These are phyloP conservation scores for Nemapogon koenigi DNA, from an alignment of 2,888 invertebrate species.

Conservation along the genomic window DNA sequence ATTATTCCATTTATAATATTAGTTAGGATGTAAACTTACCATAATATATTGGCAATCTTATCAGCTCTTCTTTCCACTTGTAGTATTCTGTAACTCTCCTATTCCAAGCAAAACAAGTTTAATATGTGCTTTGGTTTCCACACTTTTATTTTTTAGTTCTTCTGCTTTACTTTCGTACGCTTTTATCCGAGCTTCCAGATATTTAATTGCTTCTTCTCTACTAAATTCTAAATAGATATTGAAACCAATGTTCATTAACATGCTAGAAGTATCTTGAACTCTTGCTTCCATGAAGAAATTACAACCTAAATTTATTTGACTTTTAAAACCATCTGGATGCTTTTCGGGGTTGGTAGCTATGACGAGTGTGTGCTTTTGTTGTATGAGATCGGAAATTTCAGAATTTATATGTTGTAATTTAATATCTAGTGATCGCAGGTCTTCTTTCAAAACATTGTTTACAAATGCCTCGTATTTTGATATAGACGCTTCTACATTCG, in stretches of 20 bases:
- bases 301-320: slow-evolving; percentile 79
- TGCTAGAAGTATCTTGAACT: slow-evolving; percentile 68
- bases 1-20: too few relatives aligned
- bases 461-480: slow-evolving; percentile 72
- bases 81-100: slow-evolving; percentile 55
- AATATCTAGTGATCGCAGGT: slow-evolving; percentile 67
- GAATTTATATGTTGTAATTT: slow-evolving; percentile 68
- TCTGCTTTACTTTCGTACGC: slow-evolving; percentile 68
- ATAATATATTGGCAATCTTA: too few relatives aligned
- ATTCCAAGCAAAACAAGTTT: slow-evolving; percentile 77
- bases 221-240: slow-evolving; percentile 78
- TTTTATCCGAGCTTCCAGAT: slow-evolving; percentile 73
- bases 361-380: slow-evolving; percentile 74
- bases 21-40: too few relatives aligned
- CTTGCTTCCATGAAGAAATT: slow-evolving; percentile 83
- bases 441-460: slow-evolving; percentile 78
- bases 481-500: slow-evolving; percentile 28
- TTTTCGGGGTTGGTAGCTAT: slow-evolving; percentile 63
- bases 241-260: slow-evolving; percentile 78
- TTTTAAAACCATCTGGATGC: slow-evolving; percentile 50
- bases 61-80: too few relatives aligned
- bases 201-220: slow-evolving; percentile 72
- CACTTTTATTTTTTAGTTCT: slow-evolving; percentile 69
- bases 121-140: slow-evolving; percentile 78
- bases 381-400: slow-evolving; percentile 75